phyloP scores from a whole-genome alignment of 1,140 invertebrate genomes.

The Sitobion miscanthi region DNA sequence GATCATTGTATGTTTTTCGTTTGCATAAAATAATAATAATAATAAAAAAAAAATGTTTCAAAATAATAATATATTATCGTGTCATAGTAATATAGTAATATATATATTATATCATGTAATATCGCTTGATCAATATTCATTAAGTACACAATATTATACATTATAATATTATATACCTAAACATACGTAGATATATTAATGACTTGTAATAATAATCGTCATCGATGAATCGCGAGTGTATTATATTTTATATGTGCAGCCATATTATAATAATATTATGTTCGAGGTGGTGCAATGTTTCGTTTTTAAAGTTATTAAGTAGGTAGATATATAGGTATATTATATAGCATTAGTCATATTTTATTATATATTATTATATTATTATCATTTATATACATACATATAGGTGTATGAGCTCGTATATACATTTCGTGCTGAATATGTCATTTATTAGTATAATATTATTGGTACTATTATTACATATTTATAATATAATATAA shows the following conservation, averaged over 20 bases:
- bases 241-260: background rate
- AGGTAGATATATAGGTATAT: background rate
- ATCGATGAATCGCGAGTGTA: background rate
- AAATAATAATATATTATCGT: background rate
- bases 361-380: background rate
- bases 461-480: background rate
- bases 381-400: background rate
- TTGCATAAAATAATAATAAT: background rate
- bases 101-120: background rate
- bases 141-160: background rate
- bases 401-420: background rate
- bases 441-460: slow-evolving; percentile 33
- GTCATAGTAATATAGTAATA: background rate
- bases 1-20: slow-evolving; percentile 1
- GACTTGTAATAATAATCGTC: slow-evolving; percentile 5
- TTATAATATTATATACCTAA: background rate
- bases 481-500: background rate
- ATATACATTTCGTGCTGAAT: background rate
- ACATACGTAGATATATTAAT: slow-evolving; percentile 5
- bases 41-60: background rate
- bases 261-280: background rate
- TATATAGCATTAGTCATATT: background rate
- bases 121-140: slow-evolving; percentile 15
- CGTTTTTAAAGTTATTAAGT: slow-evolving; percentile 1
- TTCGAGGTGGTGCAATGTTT: background rate